Evolutionary conservation across 2,797 vertebrate species (phyloP).

Genomic region (Gallinago solitaria): DNA sequence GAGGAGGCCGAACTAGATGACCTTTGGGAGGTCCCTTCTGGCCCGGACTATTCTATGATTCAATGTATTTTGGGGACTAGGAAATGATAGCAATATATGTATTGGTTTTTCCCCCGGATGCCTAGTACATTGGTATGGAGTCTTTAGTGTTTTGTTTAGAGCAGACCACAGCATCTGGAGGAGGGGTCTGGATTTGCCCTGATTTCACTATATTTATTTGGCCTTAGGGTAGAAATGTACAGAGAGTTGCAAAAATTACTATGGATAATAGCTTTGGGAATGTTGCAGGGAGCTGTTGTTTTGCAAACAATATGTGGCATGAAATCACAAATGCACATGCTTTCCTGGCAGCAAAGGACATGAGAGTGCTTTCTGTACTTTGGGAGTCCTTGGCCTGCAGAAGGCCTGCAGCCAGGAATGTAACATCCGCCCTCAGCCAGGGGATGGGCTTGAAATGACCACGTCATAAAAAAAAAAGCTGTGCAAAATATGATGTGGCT

Average conservation of each 20-base stretch:
- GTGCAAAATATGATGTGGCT: background rate
- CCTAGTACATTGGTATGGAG: background rate
- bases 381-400: background rate
- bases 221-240: background rate
- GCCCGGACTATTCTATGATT: too few relatives aligned
- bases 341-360: background rate
- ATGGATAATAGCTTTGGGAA: background rate
- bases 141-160: background rate
- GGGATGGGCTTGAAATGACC: background rate
- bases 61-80: background rate
- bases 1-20: too few relatives aligned
- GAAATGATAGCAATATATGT: background rate
- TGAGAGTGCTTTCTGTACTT: background rate
- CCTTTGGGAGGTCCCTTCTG: too few relatives aligned
- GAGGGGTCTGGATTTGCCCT: background rate
- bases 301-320: background rate
- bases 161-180: fast-evolving
- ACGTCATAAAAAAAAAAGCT: background rate
- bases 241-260: background rate
- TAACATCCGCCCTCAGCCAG: background rate
- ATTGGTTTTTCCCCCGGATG: background rate
- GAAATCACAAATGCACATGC: background rate
- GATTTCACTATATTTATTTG: background rate
- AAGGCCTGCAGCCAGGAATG: background rate
- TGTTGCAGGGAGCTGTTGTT: background rate